These are phyloP conservation scores for Microplitis manilae DNA, from an alignment of 2,888 invertebrate genomes.

Conservation along the genomic window DNA sequence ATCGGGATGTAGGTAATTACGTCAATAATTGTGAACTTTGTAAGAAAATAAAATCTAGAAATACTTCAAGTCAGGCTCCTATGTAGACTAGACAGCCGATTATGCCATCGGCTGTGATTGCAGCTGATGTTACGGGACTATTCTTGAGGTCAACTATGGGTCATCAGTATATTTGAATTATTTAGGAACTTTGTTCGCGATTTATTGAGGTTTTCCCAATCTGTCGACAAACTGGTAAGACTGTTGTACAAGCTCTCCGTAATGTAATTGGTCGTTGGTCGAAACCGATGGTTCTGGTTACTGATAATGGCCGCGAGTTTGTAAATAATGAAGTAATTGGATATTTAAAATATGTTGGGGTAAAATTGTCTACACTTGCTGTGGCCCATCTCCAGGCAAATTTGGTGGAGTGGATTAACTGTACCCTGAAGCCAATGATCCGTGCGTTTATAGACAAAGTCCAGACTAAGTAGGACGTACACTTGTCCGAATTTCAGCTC, in stretches of 20 bases:
- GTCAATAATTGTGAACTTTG: background rate
- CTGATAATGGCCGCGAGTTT: background rate
- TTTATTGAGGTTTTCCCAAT: background rate
- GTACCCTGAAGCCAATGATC: constrained; percentile 15
- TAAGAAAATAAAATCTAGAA: background rate
- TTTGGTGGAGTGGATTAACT: constrained; percentile 2
- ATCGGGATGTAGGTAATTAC: background rate
- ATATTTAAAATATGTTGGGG: background rate
- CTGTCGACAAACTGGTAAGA: background rate
- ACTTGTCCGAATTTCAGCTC: background rate
- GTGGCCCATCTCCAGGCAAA: constrained; percentile 13
- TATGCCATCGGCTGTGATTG: no score
- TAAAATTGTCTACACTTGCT: background rate
- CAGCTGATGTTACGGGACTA: no score
- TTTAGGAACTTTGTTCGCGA: background rate
- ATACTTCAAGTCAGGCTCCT: background rate
- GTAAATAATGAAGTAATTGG: background rate
- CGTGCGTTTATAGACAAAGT: constrained; percentile 4
- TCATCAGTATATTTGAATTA: background rate
- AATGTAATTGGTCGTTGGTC: background rate
- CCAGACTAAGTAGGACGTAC: constrained; percentile 5
- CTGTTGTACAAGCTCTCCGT: background rate
- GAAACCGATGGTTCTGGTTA: background rate
- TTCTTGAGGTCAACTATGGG: background rate
- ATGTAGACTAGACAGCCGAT: background rate